A percentile compares a stretch with the other conserved stretches of the same genome.
Conservation (phyloP, 2,888 invertebrate genomes). For the Tiliacea aurago region DNA sequence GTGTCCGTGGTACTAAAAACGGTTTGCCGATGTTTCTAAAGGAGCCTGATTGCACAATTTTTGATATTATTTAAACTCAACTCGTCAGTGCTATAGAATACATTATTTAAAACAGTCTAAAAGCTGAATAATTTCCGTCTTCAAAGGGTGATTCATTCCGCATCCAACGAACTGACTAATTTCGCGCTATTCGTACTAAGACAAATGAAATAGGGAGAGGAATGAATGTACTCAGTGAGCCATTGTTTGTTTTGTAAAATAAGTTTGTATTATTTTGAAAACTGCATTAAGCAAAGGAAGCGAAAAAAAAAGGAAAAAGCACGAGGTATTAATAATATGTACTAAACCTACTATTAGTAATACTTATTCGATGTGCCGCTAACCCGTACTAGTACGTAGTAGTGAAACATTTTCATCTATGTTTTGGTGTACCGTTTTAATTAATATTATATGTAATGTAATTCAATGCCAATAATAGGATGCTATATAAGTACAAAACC, state of each 20-base stretch:
- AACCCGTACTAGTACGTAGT: background rate
- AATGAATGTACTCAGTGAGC: conserved; percentile 12
- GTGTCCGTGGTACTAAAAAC: background rate
- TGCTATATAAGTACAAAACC: conserved; percentile 32
- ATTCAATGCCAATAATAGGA: conserved; percentile 21
- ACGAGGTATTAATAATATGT: background rate
- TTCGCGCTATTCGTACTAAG: conserved; percentile 29
- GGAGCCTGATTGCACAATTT: conserved; percentile 34
- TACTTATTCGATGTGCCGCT: background rate
- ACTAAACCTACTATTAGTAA: background rate
- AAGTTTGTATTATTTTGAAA: conserved; percentile 14
- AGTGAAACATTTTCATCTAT: too few species aligned
- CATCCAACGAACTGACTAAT: conserved; percentile 44
- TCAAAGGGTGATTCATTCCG: conserved; percentile 36
- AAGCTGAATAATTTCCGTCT: conserved; percentile 33
- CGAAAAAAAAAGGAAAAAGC: background rate
- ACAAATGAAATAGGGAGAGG: conserved; percentile 28
- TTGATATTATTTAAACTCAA: conserved; percentile 10
- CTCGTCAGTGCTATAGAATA: conserved; percentile 24
- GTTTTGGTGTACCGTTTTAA: too few species aligned
- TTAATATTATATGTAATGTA: too few species aligned
- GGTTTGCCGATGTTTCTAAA: background rate
- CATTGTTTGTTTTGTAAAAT: conserved; percentile 30
- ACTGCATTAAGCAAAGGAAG: background rate
- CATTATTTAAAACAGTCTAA: conserved; percentile 16